Percentiles rank a stretch among this genome's conserved stretches.
Evolutionary conservation across 2,113 vertebrate species (phyloP).

Genomic region (Notothenia coriiceps): DNA sequence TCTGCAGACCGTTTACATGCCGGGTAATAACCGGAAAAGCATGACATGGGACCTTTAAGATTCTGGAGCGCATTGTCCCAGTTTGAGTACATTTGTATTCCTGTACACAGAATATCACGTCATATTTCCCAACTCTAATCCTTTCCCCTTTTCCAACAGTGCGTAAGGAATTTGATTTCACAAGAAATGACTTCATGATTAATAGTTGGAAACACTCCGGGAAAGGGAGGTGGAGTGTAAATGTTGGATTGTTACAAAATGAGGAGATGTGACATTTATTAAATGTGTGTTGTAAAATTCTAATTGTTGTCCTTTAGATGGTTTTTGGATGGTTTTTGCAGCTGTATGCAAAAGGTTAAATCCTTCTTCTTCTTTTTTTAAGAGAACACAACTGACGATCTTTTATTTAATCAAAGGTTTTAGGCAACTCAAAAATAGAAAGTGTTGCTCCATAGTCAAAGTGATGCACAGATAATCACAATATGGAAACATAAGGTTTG

Average conservation of each 20-base stretch:
- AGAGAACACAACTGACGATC: not conserved
- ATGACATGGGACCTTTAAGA: not conserved
- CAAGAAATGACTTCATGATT: not conserved
- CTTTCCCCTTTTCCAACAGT: not conserved
- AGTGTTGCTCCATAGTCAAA: not conserved
- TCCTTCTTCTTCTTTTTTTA: not conserved
- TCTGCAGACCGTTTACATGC: too few relatives aligned
- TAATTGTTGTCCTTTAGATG: not conserved
- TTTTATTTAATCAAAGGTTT: not conserved
- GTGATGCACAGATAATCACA: not conserved
- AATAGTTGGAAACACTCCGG: not conserved
- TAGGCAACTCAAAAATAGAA: not conserved
- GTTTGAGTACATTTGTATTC: not conserved
- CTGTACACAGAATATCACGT: not conserved
- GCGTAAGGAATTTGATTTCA: not conserved
- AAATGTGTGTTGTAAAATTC: not conserved
- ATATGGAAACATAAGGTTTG: not conserved
- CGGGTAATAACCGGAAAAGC: too few relatives aligned
- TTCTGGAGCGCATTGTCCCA: too few relatives aligned
- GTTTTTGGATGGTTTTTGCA: not conserved
- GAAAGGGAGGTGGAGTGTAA: not conserved
- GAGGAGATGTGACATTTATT: not conserved
- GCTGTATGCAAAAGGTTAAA: not conserved
- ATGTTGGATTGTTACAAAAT: not conserved
- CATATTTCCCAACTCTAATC: not conserved